Percentiles rank a stretch among this genome's conserved stretches.
phyloP scores from a whole-genome alignment of 2,113 vertebrate species.

The Charina bottae region DNA sequence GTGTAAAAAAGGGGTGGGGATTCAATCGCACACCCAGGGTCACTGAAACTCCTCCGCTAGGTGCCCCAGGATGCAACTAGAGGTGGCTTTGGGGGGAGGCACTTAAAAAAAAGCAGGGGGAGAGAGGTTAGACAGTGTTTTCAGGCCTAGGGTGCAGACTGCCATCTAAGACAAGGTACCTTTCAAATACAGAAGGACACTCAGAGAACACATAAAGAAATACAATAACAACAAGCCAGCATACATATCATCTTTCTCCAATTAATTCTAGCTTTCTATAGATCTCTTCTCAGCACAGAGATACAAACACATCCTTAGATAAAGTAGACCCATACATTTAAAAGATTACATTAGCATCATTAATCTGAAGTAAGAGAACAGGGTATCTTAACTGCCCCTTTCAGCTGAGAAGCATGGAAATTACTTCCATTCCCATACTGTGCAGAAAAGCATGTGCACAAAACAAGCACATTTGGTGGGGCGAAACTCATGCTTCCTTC shows the following conservation, averaged over 20 bases:
- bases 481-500: not conserved
- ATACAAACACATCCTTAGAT: not conserved
- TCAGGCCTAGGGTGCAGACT: not conserved
- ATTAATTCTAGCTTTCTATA: not conserved
- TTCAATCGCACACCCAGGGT: not conserved
- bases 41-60: not conserved
- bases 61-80: not conserved
- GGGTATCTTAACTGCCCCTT: not conserved
- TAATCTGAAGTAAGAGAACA: not conserved
- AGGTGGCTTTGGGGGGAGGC: not conserved
- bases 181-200: not conserved
- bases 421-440: not conserved
- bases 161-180: not conserved
- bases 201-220: not conserved
- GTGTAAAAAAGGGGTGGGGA: not conserved
- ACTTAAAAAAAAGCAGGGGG: not conserved
- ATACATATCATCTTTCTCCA: not conserved
- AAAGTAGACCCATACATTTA: not conserved
- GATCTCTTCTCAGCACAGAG: not conserved
- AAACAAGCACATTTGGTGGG: not conserved
- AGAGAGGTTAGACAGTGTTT: not conserved
- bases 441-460: not conserved
- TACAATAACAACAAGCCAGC: not conserved
- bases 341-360: not conserved
- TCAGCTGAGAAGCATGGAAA: not conserved